These are phyloP conservation scores for Lipophrys pholis DNA, from an alignment of 2,113 vertebrate species.

Conservation along the genomic window DNA sequence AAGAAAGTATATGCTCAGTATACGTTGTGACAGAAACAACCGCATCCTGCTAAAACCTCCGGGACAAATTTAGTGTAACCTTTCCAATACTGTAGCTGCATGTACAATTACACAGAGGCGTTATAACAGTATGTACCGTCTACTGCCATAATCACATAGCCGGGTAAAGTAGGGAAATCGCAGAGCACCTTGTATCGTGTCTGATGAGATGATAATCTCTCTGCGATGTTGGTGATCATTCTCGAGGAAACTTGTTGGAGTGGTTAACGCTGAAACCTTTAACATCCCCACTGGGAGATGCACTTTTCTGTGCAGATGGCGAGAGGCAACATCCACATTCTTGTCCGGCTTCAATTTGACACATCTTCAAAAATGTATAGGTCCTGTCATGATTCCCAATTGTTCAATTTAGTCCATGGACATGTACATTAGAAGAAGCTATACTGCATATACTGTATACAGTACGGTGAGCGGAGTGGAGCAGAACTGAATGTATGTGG, in stretches of 20 bases:
- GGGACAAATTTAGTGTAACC: constrained; percentile 10
- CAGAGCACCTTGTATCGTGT: neutral
- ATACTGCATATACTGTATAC: too few species aligned
- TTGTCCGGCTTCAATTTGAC: too few species aligned
- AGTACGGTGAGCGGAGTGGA: too few species aligned
- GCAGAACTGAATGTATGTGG: too few species aligned
- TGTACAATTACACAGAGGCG: neutral
- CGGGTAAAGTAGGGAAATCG: neutral
- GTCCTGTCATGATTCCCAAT: too few species aligned
- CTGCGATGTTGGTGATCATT: constrained; percentile 10
- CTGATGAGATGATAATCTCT: constrained; percentile 12
- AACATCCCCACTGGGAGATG: constrained; percentile 28
- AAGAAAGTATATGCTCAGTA: neutral
- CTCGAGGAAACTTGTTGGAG: constrained; percentile 19
- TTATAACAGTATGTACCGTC: neutral
- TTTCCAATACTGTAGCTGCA: constrained; percentile 1
- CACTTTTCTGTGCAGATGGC: neutral
- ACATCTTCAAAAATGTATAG: too few species aligned
- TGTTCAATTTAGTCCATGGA: too few species aligned
- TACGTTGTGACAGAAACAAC: neutral
- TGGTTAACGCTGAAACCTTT: neutral
- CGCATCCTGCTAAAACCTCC: constrained; percentile 1
- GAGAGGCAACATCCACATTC: too few species aligned
- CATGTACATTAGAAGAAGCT: too few species aligned
- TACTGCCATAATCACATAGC: constrained; percentile 6